A percentile compares a stretch with the other conserved stretches of the same genome.
These are phyloP conservation scores for Homarus gammarus DNA, from an alignment of 2,888 invertebrate species.

Conservation along the genomic window DNA sequence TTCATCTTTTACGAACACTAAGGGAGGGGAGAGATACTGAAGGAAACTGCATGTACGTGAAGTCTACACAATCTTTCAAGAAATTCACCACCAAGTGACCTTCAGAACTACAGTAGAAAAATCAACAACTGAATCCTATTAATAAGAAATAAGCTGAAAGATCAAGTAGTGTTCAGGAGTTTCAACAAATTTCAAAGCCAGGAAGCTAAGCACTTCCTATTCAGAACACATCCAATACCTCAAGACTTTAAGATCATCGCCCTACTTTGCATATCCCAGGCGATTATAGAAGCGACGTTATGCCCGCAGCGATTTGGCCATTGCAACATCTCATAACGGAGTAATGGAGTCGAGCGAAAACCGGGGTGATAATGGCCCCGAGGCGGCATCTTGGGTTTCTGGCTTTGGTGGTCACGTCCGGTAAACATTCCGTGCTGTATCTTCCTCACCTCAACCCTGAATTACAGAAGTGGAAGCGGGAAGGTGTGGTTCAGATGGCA, in stretches of 20 bases:
- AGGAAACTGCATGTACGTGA: too few relatives aligned
- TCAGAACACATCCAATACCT: too few relatives aligned
- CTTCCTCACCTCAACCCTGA: background rate
- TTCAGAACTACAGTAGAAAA: too few relatives aligned
- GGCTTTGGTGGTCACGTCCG: conserved; percentile 1
- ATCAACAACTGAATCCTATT: too few relatives aligned
- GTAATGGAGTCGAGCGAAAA: background rate
- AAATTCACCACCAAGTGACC: too few relatives aligned
- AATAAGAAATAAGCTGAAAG: too few relatives aligned
- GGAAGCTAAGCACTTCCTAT: too few relatives aligned
- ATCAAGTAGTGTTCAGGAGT: too few relatives aligned
- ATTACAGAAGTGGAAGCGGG: background rate
- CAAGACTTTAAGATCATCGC: background rate
- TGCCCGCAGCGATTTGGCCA: background rate
- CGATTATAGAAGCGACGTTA: background rate
- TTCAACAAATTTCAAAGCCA: too few relatives aligned
- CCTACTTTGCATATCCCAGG: background rate
- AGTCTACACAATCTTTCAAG: too few relatives aligned
- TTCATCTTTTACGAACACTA: too few relatives aligned
- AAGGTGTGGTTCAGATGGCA: background rate
- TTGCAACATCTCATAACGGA: background rate
- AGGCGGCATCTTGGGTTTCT: background rate
- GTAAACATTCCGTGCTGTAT: background rate
- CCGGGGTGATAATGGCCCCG: background rate
- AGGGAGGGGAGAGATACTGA: too few relatives aligned